Conservation (phyloP, 2,797 vertebrate species). For the Dicrostonyx torquatus region DNA sequence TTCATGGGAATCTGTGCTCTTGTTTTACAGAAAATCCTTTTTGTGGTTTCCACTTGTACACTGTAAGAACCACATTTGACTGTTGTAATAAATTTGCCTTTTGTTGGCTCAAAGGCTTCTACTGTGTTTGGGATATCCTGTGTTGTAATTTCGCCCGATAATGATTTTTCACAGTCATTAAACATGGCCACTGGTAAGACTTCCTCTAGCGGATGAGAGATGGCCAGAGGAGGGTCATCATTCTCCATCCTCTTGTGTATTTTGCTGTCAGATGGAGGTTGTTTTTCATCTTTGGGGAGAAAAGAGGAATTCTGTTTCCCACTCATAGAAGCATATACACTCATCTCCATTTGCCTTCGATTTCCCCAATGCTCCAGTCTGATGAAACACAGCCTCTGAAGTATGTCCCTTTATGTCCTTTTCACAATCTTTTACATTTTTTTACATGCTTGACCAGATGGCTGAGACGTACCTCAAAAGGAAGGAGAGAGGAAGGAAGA, state of each 20-base stretch:
- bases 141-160: slow-evolving; percentile 81
- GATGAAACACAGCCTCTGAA: slow-evolving; percentile 82
- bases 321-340: slow-evolving; percentile 65
- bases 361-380: slow-evolving; percentile 78
- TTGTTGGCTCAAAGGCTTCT: slow-evolving; percentile 53
- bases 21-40: slow-evolving; percentile 79
- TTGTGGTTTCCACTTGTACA: slow-evolving; percentile 89
- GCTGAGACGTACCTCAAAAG: slow-evolving; percentile 81
- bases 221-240: slow-evolving; percentile 66
- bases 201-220: slow-evolving; percentile 83
- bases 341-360: slow-evolving; percentile 84
- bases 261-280: slow-evolving; percentile 68
- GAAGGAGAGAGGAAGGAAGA: slow-evolving; percentile 32
- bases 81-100: slow-evolving; percentile 85
- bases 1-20: slow-evolving; percentile 82
- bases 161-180: slow-evolving; percentile 78
- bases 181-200: slow-evolving; percentile 87
- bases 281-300: slow-evolving; percentile 76
- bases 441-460: slow-evolving; percentile 78
- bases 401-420: slow-evolving; percentile 82
- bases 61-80: slow-evolving; percentile 83
- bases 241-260: slow-evolving; percentile 77
- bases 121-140: slow-evolving; percentile 69
- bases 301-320: slow-evolving; percentile 83
- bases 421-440: slow-evolving; percentile 80